phyloP scores from a whole-genome alignment of 1,140 invertebrate species.

The Dufourea novaeangliae region DNA sequence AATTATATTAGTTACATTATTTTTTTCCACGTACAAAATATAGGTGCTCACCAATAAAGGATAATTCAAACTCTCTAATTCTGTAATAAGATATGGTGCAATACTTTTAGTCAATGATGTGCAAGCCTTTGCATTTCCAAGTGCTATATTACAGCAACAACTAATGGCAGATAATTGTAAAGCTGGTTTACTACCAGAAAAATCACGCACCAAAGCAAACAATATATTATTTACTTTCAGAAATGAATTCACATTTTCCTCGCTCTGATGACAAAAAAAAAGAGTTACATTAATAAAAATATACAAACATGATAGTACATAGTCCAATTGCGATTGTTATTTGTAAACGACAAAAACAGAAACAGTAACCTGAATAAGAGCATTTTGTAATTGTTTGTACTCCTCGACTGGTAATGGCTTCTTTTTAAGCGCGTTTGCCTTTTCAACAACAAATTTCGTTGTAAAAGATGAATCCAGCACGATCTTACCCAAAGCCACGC shows the following conservation, averaged over 20 bases:
- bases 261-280: conserved; percentile 64
- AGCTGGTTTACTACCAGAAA: conserved; percentile 72
- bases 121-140: conserved; percentile 77
- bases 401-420: conserved; percentile 66
- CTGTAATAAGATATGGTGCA: conserved; percentile 73
- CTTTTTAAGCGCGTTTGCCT: conserved; percentile 68
- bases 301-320: not conserved
- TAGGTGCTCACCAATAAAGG: conserved; percentile 72
- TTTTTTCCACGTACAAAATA: not conserved
- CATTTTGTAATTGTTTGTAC: conserved; percentile 73
- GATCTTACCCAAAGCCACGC: conserved; percentile 67
- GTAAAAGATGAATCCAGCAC: conserved; percentile 39
- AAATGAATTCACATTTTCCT: conserved; percentile 75
- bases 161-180: conserved; percentile 73
- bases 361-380: conserved; percentile 74
- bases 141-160: conserved; percentile 79
- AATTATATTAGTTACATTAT: not conserved
- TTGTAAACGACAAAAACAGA: not conserved
- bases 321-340: not conserved
- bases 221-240: conserved; percentile 72
- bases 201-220: conserved; percentile 71
- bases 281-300: conserved; percentile 19
- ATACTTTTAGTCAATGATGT: conserved; percentile 70
- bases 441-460: conserved; percentile 54
- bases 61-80: conserved; percentile 74